Evolutionary conservation across 2,113 vertebrate species (phyloP), one percentile per base, ranked within the genome.

Genomic region (Hoplias malabaricus): DNA sequence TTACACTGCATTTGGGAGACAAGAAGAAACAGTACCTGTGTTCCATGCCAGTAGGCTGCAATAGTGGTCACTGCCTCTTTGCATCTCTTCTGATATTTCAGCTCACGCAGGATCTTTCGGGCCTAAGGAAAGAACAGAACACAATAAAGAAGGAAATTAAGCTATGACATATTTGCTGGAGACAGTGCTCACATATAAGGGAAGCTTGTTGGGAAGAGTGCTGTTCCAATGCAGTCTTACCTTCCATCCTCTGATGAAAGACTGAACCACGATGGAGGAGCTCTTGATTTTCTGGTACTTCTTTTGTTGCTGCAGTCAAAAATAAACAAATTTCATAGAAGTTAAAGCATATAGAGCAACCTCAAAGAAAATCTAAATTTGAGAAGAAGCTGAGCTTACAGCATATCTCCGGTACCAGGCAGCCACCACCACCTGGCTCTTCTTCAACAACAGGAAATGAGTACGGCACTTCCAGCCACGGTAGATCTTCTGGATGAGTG

Each of bases 171-270:
- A n/a, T n/a, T n/a, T n/a, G n/a, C n/a, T n/a, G n/a, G n/a, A n/a
- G n/a, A 27, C 10, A 48, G 3, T 73, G 34, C 19, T 12, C n/a
- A n/a, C n/a, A n/a, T n/a, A n/a, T n/a, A n/a, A n/a, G n/a, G n/a
- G n/a, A n/a, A n/a, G n/a, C n/a, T n/a, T n/a, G n/a, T n/a, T n/a
- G n/a, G n/a, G n/a, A 56, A 23, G 21, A 34, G 16, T 43, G n/a
- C 48, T 50, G 13, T 21, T 13, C 48, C 7, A n/a, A 42, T 5
- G 23, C 54, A 75, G 43, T 57, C 94, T 77, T 80, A 98, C 97
- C 96, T 98, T 97, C 98, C 98, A 99, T 31, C 96, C 98, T 84
- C 98, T 91, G 88, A 94, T 94, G 80, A 94, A 99, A 0, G 97
- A 98, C 92, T 99, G 98, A 31, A 99, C 88, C 69, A 95, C 82